Conservation (phyloP, 2,888 invertebrate genomes). For the Sarcophaga subvicina region DNA sequence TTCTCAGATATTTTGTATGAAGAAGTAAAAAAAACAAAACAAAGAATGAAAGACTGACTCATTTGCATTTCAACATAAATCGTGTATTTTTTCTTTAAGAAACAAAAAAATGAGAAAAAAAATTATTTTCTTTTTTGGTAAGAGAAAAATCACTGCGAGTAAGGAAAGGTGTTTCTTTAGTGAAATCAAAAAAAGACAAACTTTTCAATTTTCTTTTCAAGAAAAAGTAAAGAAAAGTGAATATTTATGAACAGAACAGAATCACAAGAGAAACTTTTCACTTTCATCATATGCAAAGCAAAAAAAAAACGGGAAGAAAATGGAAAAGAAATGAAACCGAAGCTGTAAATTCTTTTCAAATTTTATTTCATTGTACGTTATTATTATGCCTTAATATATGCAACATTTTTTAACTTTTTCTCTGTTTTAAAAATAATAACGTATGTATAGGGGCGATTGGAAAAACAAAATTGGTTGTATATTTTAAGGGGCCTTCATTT, state of each 20-base stretch:
- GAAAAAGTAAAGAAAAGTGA: neutral
- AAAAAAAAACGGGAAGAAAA: neutral
- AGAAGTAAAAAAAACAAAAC: neutral
- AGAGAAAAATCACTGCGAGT: constrained; percentile 37
- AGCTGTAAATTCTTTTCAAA: neutral
- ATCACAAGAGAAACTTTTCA: constrained; percentile 46
- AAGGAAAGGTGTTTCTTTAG: constrained; percentile 40
- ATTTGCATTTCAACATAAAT: constrained; percentile 63
- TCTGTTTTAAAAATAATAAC: constrained; percentile 2
- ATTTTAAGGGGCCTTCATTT: no score
- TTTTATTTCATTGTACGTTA: constrained; percentile 9
- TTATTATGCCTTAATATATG: constrained; percentile 28
- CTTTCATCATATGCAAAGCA: constrained; percentile 46
- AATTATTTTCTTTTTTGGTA: neutral
- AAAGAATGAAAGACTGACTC: constrained; percentile 2
- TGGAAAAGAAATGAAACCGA: no score
- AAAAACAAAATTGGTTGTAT: no score
- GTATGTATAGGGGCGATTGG: neutral
- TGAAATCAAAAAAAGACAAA: neutral
- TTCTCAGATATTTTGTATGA: neutral
- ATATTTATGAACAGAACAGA: constrained; percentile 21
- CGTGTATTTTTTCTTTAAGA: neutral
- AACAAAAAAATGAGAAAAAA: neutral
- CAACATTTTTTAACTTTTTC: constrained; percentile 16
- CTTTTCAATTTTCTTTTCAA: constrained; percentile 53